These are phyloP conservation scores for Lepus americanus DNA, from an alignment of 2,113 vertebrate genomes.

Conservation along the genomic window DNA sequence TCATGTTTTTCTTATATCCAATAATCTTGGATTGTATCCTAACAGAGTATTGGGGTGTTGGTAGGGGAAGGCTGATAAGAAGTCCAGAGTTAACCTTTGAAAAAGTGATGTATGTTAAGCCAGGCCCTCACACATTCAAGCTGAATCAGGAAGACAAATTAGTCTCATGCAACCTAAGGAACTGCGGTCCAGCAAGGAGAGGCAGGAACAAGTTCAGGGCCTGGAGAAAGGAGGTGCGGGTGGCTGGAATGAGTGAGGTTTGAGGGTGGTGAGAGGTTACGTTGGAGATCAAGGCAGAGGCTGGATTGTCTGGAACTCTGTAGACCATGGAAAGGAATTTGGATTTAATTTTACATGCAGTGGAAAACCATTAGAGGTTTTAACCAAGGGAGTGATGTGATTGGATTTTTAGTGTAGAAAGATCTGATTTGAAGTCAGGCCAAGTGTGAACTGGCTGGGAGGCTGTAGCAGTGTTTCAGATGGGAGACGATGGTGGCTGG, in stretches of 20 bases:
- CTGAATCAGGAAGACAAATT: neutral
- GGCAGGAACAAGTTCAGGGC: neutral
- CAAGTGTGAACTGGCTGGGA: neutral
- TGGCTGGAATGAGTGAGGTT: neutral
- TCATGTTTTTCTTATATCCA: neutral
- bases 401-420: neutral
- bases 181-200: neutral
- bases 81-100: neutral
- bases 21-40: neutral
- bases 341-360: neutral
- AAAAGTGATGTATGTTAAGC: slow-evolving; percentile 6
- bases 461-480: neutral
- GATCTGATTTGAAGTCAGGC: neutral
- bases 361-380: neutral
- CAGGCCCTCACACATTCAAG: neutral
- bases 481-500: neutral
- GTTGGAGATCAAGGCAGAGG: neutral
- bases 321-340: neutral
- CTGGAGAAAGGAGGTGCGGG: neutral
- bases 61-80: neutral
- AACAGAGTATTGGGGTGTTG: neutral
- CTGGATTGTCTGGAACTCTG: neutral
- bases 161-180: neutral
- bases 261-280: neutral
- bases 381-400: neutral